Evolutionary conservation across 2,113 vertebrate genomes (phyloP).

Genomic region (Lophotis ruficrista): DNA sequence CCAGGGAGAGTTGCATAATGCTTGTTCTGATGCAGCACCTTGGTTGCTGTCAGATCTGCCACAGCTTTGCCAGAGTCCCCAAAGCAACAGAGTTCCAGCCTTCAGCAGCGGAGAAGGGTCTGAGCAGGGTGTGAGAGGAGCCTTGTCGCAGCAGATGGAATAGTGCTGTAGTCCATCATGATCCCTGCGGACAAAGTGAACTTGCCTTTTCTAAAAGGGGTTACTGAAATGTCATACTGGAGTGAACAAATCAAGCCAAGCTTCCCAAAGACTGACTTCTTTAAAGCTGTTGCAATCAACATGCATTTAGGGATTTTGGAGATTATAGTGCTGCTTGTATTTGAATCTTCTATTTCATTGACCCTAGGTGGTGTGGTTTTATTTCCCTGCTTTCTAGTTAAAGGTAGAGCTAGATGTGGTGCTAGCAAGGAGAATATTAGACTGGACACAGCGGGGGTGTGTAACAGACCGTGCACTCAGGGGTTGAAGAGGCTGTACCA

Average conservation of each 20-base stretch:
- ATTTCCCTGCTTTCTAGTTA: not conserved
- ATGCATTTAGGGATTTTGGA: not conserved
- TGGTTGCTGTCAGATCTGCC: not conserved
- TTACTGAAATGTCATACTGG: not conserved
- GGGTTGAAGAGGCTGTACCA: not conserved
- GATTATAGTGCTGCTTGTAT: not conserved
- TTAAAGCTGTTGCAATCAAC: not conserved
- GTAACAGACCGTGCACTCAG: fast-evolving
- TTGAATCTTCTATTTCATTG: not conserved
- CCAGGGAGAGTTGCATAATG: not conserved
- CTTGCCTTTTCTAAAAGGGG: not conserved
- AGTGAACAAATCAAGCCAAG: not conserved
- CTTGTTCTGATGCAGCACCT: not conserved
- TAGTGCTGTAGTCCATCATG: fast-evolving
- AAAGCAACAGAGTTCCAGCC: not conserved
- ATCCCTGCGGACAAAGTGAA: not conserved
- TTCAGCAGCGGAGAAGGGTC: not conserved
- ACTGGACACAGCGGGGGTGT: not conserved
- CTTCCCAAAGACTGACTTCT: not conserved
- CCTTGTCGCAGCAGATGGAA: not conserved
- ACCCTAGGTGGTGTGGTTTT: not conserved
- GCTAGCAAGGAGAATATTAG: not conserved
- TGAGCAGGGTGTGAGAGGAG: not conserved
- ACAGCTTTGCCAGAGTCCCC: not conserved
- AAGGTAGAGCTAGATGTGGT: not conserved